Percentiles rank a stretch among this genome's conserved stretches.
Evolutionary conservation across 2,888 invertebrate genomes (phyloP).

Genomic region (Lithosia quadra): DNA sequence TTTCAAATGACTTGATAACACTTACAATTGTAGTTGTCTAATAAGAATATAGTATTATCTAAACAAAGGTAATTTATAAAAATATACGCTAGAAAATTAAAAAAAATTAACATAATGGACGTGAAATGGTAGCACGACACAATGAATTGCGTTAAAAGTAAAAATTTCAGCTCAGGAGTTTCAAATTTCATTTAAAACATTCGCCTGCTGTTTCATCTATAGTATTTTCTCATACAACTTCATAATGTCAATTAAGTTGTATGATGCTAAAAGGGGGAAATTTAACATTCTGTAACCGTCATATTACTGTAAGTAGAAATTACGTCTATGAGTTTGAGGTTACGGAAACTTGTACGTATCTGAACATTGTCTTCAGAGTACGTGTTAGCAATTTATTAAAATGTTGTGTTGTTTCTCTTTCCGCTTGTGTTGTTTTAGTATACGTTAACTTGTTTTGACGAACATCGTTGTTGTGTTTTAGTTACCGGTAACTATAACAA

Average conservation of each 20-base stretch:
- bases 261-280: constrained; percentile 4
- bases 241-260: constrained; percentile 14
- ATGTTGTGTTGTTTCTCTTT: too few relatives aligned
- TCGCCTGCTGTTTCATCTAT: constrained; percentile 24
- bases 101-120: neutral
- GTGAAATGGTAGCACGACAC: neutral
- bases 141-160: neutral
- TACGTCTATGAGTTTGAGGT: neutral
- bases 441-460: too few relatives aligned
- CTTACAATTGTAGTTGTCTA: too few relatives aligned
- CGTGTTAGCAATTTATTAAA: too few relatives aligned
- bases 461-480: too few relatives aligned
- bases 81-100: neutral
- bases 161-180: constrained; percentile 5
- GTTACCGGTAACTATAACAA: too few relatives aligned
- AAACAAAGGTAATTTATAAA: neutral
- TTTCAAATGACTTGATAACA: too few relatives aligned
- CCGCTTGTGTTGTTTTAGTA: too few relatives aligned
- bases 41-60: too few relatives aligned
- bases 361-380: neutral
- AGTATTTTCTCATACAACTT: constrained; percentile 17
- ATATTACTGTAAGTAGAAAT: neutral
- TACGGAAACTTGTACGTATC: neutral
- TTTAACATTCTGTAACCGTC: constrained; percentile 1
- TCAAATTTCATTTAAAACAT: constrained; percentile 34